phyloP scores from a whole-genome alignment of 30 jellyfish, hydroid and myxozoan genomes.

The Haliclystus octoradiatus region DNA sequence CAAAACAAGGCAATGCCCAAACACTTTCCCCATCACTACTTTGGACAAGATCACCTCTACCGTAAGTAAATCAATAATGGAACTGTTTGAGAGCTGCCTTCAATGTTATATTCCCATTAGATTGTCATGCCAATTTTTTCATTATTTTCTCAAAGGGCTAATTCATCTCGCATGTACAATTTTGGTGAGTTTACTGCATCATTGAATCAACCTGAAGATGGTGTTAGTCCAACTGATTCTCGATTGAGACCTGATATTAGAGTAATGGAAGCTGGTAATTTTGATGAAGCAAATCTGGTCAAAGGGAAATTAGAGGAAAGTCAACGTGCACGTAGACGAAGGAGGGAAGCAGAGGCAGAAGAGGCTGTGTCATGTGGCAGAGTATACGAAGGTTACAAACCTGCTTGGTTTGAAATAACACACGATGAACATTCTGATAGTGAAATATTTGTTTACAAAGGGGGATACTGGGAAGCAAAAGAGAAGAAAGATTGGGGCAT shows the following conservation, averaged over 20 bases:
- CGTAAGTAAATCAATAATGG: conserved; percentile 67
- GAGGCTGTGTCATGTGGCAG: conserved; percentile 65
- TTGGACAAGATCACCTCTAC: conserved; percentile 67
- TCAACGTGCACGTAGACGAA: conserved; percentile 75
- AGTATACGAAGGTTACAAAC: conserved; percentile 74
- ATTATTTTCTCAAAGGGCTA: conserved; percentile 1
- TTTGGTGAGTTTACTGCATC: conserved; percentile 94
- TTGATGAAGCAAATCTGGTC: conserved; percentile 83
- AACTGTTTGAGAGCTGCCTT: no score
- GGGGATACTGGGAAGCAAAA: conserved; percentile 99
- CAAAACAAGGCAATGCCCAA: conserved; percentile 77
- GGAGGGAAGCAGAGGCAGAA: conserved; percentile 72
- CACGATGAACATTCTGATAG: conserved; percentile 64
- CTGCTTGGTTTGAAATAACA: conserved; percentile 91
- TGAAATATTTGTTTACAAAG: conserved; percentile 77
- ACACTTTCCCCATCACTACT: conserved; percentile 64
- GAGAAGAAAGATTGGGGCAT: conserved; percentile 70
- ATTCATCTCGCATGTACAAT: conserved; percentile 74
- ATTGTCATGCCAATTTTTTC: neutral
- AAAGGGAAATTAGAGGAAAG: conserved; percentile 63
- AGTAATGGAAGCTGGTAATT: conserved; percentile 84
- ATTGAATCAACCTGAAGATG: conserved; percentile 59
- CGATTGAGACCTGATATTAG: conserved; percentile 90
- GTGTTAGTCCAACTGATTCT: conserved; percentile 81
- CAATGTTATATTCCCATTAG: no score